Evolutionary conservation across 2,888 invertebrate genomes (phyloP), one percentile per base, ranked within the genome.

Genomic region (Galeopsomyia nigrocyanea): DNA sequence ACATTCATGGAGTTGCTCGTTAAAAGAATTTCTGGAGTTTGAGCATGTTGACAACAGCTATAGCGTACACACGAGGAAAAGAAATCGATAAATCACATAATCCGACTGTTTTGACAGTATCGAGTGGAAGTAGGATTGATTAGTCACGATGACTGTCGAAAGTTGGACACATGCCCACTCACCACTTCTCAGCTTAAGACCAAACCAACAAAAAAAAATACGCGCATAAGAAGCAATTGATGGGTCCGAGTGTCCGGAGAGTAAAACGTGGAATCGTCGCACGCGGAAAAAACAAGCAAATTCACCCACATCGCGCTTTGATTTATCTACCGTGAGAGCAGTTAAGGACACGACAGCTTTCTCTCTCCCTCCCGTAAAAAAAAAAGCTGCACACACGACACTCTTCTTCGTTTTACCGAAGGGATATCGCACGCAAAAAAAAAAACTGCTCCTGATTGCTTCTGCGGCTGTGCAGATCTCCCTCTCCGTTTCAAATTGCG

Each of bases 391-490:
- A 39, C 39, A 69, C 61, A 77, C 75, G 78, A 79, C 80, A 76
- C 74, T 74, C 57, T 65, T 72, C 77, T 77, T 82, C 79, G 82
- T 82, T 83, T 79, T 80, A 80, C 80, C 79, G 78, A 73, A 77
- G 75, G 77, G 75, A 76, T 74, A 39, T 74, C 75, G 75, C 80
- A 78, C 7, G 13, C 39, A 10, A 3, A 39, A 13, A 39, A 39
- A 26, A 81, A 81, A 82, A 82, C 78, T 78, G 75, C 71, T 77
- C 75, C 78, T 80, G 82, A 82, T 82, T 83, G 82, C 82, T n/a
- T n/a, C n/a, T n/a, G n/a, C 74, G 71, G 50, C 73, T 71, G 68
- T 71, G 74, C 72, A 73, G 70, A 71, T 67, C 71, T 72, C 75
- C 70, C 72, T 77, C 64, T 64, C 74, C 65, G 70, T 73, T 68